Evolutionary conservation across 1,140 invertebrate genomes (phyloP).

Genomic region (Trissolcus basalis): DNA sequence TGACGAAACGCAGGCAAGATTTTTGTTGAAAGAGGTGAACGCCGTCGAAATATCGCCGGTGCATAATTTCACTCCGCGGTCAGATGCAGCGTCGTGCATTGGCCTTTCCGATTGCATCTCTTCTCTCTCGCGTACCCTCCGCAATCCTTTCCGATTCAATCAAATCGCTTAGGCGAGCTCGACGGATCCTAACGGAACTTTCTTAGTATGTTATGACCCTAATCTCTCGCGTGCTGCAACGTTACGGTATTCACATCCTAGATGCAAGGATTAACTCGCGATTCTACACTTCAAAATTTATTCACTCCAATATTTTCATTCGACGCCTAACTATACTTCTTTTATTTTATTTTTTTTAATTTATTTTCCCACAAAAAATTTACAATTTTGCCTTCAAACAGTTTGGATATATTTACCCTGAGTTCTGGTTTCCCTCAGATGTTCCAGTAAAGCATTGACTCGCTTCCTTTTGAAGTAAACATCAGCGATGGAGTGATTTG

Average conservation of each 20-base stretch:
- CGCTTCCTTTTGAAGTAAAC: conserved; percentile 71
- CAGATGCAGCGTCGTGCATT: conserved; percentile 38
- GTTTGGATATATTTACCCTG: conserved; percentile 61
- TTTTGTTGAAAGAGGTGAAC: conserved; percentile 19
- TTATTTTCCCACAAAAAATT: background rate
- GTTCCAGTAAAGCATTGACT: conserved; percentile 69
- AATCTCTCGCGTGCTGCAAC: conserved; percentile 48
- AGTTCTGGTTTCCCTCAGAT: conserved; percentile 68
- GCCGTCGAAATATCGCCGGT: conserved; percentile 13
- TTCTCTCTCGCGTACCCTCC: conserved; percentile 24
- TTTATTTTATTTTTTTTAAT: background rate
- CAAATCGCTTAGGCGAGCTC: conserved; percentile 55
- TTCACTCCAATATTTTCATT: background rate
- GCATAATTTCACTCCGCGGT: conserved; percentile 42
- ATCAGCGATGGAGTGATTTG: conserved; percentile 62
- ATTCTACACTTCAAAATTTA: conserved; percentile 7
- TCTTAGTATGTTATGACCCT: conserved; percentile 58
- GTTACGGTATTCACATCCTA: conserved; percentile 47
- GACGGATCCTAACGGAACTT: conserved; percentile 58
- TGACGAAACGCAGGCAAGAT: conserved; percentile 1
- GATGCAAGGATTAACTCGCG: conserved; percentile 19
- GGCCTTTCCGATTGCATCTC: conserved; percentile 52
- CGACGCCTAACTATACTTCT: background rate
- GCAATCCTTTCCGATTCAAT: conserved; percentile 58
- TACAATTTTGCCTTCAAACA: background rate